Conservation (phyloP, 2,797 vertebrate genomes). For the Protosalanx chinensis region DNA sequence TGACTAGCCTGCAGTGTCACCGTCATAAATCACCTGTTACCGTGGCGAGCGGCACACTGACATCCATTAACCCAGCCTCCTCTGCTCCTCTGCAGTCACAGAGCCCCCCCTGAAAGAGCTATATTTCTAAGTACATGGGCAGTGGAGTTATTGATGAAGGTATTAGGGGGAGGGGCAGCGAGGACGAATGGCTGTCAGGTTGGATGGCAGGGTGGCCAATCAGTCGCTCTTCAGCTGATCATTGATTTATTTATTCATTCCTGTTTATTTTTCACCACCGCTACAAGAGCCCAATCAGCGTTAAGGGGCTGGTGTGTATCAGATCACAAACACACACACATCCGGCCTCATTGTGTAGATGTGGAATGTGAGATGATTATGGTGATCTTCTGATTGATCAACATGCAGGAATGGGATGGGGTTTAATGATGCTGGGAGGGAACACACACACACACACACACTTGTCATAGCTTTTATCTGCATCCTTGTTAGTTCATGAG, state of each 20-base stretch:
- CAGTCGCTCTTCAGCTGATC: neutral
- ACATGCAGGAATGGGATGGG: neutral
- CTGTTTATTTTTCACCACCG: neutral
- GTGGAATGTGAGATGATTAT: neutral
- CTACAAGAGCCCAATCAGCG: neutral
- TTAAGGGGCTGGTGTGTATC: neutral
- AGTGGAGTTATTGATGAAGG: constrained; percentile 30
- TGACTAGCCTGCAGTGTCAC: constrained; percentile 73
- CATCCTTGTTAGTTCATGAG: constrained; percentile 23
- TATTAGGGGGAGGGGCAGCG: constrained; percentile 7
- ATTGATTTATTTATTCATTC: constrained; percentile 8
- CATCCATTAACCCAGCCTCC: constrained; percentile 71
- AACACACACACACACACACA: neutral
- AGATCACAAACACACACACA: neutral
- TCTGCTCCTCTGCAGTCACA: constrained; percentile 63
- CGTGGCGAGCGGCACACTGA: constrained; percentile 70
- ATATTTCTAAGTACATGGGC: constrained; percentile 13
- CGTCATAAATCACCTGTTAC: constrained; percentile 80
- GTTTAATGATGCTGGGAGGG: neutral
- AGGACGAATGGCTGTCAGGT: constrained; percentile 4
- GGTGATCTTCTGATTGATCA: neutral
- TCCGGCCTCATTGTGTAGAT: neutral
- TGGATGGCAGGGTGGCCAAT: constrained; percentile 63
- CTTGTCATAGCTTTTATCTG: constrained; percentile 32
- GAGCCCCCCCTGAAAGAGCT: constrained; percentile 43